Base-by-base conservation (phyloP, 2,113 vertebrate species). In the Recurvirostra avosetta region DNA sequence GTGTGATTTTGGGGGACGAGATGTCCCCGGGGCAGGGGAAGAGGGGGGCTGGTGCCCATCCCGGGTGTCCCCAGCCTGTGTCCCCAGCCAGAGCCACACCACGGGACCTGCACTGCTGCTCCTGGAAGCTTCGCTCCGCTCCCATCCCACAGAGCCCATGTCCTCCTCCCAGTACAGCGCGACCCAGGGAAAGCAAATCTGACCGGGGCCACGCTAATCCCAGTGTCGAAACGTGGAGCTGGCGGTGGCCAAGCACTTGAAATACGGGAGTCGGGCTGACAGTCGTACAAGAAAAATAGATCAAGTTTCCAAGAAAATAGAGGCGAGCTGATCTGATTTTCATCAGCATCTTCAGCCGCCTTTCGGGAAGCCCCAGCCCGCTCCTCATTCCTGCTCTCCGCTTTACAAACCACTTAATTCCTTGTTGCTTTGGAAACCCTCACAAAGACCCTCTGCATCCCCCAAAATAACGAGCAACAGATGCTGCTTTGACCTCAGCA, bases 381-480 rank as follows among this genome's bases (percentile, higher is more conserved):
- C 76, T 88, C 90, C 78, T 89, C 92, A 81, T 92, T 89, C 92
- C 81, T 88, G 61, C 76, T 90, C 95, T 88, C 86, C 0, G 1
- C 93, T 91, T 94, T 94, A 92, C 96, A 98, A 96, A 96, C 96
- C 95, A 91, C 96, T 98, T 98, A 94, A 92, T 97, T 97, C 97
- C 96, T 94, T 83, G 97, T 98, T 98, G 97, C 98, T 97, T 96
- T 95, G 97, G 98, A 98, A 98, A 99, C 98, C 96, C 96, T 98
- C 97, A 97, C 98, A 98, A 98, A 98, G 97, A 97, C 98, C 97
- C 97, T 97, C 96, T 97, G 97, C 97, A 98, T 98, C 98, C 97
- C 94, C 97, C 97, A 92, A 98, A 97, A 96, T 99, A 99, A 99
- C 98, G 98, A 99, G 97, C 98, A 99, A 99, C 99, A 99, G 99